Base-by-base conservation (phyloP, 2,797 vertebrate species). In the Hybognathus amarus region DNA sequence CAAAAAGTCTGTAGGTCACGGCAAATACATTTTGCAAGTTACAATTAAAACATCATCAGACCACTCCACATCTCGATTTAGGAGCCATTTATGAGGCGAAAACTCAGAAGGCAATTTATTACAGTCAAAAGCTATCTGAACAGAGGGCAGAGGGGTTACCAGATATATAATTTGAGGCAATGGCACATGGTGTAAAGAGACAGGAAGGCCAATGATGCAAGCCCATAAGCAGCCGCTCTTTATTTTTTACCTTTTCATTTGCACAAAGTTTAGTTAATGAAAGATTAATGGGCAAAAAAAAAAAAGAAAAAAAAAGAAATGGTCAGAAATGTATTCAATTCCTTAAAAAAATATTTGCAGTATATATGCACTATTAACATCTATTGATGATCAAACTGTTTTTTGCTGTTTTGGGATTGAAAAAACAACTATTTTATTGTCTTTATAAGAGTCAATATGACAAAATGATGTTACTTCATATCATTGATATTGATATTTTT, bases 31-130 rank as follows among this genome's bases (percentile, higher is more conserved):
- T 94, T 92, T 80, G 88, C 80, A 84, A 87, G 90, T 92, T 93
- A 93, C 93, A 94, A 94, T 95, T 95, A 94, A 94, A 94, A 92
- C 93, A 93, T 94, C 92, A 93, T 92, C 93, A 93, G 87, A 91
- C 90, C 91, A 89, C 87, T 90, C 88, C 89, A 89, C 89, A 91
- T 91, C 92, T 92, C 89, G 77, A 90, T 93, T 94, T 93, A 93
- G 91, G 89, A 93, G 89, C 89, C 91, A 91, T 93, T 94, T 93
- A 90, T 91, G 92, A 90, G 91, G 86, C 85, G 30, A 84, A 89
- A 87, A 92, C 90, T 92, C 92, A 88, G 88, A 84, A 92, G 90
- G 91, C 92, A 94, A 93, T 94, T 95, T 93, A 93, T 92, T 92
- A 90, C 89, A 92, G 91, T 92, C 90, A 91, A 93, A 92, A 91